Conservation (phyloP, 2,113 vertebrate genomes). For the Myotis lucifugus region DNA sequence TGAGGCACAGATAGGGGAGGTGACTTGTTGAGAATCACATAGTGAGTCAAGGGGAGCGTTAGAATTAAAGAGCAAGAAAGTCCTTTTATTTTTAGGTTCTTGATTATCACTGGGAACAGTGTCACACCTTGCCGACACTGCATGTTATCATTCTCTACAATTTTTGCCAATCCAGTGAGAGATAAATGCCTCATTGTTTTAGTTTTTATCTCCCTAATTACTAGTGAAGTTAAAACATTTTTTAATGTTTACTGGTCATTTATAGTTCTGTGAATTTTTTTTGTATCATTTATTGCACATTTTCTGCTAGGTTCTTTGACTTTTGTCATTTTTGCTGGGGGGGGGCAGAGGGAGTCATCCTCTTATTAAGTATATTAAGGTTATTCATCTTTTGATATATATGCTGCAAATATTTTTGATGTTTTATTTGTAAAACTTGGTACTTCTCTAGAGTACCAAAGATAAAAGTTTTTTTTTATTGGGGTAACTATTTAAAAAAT, state of each 20-base stretch:
- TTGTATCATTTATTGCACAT: slow-evolving; percentile 11
- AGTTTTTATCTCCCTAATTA: slow-evolving; percentile 24
- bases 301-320: background rate
- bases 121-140: background rate
- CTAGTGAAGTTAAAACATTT: background rate
- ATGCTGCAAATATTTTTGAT: slow-evolving; percentile 5
- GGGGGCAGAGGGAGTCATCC: no score
- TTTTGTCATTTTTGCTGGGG: background rate
- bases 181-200: slow-evolving; percentile 21
- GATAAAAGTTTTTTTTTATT: background rate
- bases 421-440: slow-evolving; percentile 43
- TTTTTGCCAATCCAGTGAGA: background rate
- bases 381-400: background rate
- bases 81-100: slow-evolving; percentile 18
- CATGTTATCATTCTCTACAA: background rate
- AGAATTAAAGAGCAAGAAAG: background rate
- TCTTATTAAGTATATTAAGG: background rate
- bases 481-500: background rate
- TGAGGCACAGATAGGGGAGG: background rate
- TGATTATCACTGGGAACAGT: background rate
- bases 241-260: background rate
- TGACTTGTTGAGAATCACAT: background rate
- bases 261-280: slow-evolving; percentile 19
- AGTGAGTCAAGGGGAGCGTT: background rate
- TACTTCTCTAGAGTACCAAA: slow-evolving; percentile 19